These are phyloP conservation scores for Mastomys natalensis DNA, from an alignment of 2,113 vertebrate species.

Conservation along the genomic window DNA sequence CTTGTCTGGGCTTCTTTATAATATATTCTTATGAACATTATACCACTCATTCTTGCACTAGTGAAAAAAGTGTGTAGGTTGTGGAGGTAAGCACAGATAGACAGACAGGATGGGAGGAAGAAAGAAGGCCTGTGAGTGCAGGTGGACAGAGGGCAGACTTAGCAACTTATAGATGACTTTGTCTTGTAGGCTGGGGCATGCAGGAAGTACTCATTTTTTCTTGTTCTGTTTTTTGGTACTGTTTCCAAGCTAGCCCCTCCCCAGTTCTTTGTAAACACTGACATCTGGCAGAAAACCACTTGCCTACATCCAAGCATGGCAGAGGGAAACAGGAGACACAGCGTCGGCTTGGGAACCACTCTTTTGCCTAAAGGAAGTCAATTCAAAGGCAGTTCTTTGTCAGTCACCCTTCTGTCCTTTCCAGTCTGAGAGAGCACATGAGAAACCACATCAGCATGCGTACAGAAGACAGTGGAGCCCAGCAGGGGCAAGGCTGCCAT, in stretches of 20 bases:
- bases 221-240: neutral
- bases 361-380: constrained; percentile 36
- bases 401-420: neutral
- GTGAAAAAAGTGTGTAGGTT: neutral
- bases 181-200: neutral
- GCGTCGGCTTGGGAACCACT: constrained; percentile 1
- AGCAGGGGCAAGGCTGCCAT: accelerated
- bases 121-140: too few relatives aligned
- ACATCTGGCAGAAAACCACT: constrained; percentile 18
- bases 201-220: neutral
- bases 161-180: neutral
- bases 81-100: neutral
- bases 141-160: neutral
- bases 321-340: neutral
- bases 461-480: neutral
- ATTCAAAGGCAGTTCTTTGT: neutral
- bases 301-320: constrained; percentile 26
- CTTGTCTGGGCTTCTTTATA: neutral
- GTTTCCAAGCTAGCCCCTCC: constrained; percentile 1
- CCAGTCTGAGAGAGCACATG: neutral
- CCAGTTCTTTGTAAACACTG: constrained; percentile 33
- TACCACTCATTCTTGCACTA: neutral
- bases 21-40: neutral
- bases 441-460: neutral
- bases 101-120: neutral